Evolutionary conservation across 2,888 invertebrate species (phyloP).

Genomic region (Miltochrista miniata): DNA sequence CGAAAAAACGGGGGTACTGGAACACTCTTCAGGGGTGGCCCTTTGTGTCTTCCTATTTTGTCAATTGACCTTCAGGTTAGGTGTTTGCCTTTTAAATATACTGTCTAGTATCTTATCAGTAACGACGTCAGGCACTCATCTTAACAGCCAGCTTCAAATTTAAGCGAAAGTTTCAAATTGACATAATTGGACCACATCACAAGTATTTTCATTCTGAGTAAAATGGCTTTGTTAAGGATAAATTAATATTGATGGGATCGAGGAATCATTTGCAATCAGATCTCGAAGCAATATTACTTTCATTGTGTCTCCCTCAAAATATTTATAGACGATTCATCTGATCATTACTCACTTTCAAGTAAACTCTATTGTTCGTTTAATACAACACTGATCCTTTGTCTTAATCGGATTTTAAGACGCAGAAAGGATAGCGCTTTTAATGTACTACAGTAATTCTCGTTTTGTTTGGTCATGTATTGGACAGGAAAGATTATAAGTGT

Average conservation of each 20-base stretch:
- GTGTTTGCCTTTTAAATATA: too few species aligned
- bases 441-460: background rate
- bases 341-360: background rate
- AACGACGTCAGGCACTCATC: too few species aligned
- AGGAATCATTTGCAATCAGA: background rate
- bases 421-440: constrained; percentile 1
- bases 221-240: too few species aligned
- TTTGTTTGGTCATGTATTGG: background rate
- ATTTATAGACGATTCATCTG: background rate
- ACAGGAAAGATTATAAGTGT: too few species aligned
- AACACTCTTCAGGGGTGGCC: too few species aligned
- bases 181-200: background rate
- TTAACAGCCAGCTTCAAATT: too few species aligned
- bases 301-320: background rate
- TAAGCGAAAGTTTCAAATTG: too few species aligned
- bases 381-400: background rate
- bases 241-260: background rate
- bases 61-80: too few species aligned
- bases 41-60: too few species aligned
- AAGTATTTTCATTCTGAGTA: background rate
- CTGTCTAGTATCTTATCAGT: too few species aligned
- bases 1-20: too few species aligned
- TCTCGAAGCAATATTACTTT: background rate
- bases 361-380: background rate
- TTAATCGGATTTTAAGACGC: constrained; percentile 9